Conservation (phyloP, 2,113 vertebrate species). For the Hyaena hyaena region DNA sequence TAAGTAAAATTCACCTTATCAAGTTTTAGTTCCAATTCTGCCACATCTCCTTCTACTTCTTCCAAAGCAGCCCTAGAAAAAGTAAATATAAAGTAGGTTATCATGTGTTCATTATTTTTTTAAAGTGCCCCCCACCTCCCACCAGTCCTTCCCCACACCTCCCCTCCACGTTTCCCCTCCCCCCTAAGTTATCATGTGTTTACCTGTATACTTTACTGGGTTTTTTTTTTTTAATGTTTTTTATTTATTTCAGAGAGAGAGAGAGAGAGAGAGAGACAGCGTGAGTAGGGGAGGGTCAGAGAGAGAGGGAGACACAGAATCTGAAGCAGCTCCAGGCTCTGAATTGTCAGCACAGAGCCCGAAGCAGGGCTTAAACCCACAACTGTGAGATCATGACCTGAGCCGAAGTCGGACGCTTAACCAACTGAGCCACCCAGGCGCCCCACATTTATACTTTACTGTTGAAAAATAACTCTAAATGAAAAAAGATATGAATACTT, state of each 20-base stretch:
- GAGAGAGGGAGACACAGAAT: too few species aligned
- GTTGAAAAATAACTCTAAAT: slow-evolving; percentile 50
- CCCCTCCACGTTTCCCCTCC: background rate
- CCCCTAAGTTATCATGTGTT: background rate
- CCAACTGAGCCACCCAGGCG: too few species aligned
- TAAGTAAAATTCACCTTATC: slow-evolving; percentile 94
- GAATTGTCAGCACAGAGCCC: too few species aligned
- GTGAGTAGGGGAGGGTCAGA: too few species aligned
- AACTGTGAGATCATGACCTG: too few species aligned
- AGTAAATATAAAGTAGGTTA: slow-evolving; percentile 57
- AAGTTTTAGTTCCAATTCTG: slow-evolving; percentile 97
- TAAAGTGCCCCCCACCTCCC: background rate
- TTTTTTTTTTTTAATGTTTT: too few species aligned
- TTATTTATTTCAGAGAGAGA: too few species aligned
- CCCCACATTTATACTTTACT: background rate
- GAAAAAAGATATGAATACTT: slow-evolving; percentile 16
- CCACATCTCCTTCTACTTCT: slow-evolving; percentile 98
- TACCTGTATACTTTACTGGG: slow-evolving; percentile 40
- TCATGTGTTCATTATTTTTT: background rate
- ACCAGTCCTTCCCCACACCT: background rate
- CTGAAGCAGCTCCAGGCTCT: too few species aligned
- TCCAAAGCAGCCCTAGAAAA: slow-evolving; percentile 95
- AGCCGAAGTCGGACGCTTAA: too few species aligned
- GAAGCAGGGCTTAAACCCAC: too few species aligned
- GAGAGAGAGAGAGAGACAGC: too few species aligned